Conservation (phyloP, 2,888 invertebrate genomes). For the Agriopis leucophaearia region DNA sequence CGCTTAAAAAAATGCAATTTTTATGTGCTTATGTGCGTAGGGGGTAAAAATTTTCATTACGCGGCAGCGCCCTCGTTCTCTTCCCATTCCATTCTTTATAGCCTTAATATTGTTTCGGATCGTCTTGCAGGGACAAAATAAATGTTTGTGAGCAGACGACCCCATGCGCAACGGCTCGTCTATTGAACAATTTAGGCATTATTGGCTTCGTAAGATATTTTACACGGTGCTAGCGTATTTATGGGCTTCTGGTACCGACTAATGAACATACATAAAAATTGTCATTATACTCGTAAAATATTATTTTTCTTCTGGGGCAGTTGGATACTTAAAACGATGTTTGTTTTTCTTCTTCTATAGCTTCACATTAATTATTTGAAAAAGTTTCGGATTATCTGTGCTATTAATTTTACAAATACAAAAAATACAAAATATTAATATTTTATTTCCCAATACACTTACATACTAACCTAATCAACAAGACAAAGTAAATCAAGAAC, state of each 20-base stretch:
- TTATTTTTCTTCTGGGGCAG: too few species aligned
- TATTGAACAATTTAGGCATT: conserved; percentile 64
- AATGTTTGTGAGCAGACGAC: conserved; percentile 69
- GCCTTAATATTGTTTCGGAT: conserved; percentile 75
- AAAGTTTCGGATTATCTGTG: too few species aligned
- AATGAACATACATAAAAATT: too few species aligned
- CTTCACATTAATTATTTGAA: too few species aligned
- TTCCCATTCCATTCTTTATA: conserved; percentile 70
- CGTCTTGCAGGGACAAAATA: conserved; percentile 68
- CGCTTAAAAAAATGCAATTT: conserved; percentile 32
- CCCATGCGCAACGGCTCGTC: conserved; percentile 47
- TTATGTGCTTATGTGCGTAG: conserved; percentile 41
- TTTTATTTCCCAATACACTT: too few species aligned
- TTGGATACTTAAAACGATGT: too few species aligned
- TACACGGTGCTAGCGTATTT: conserved; percentile 59
- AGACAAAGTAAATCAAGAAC: too few species aligned
- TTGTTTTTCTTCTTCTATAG: too few species aligned
- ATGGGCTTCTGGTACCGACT: conserved; percentile 56
- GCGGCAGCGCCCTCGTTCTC: conserved; percentile 58
- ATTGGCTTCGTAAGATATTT: conserved; percentile 71
- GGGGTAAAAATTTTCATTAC: conserved; percentile 74
- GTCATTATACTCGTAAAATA: too few species aligned
- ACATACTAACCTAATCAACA: too few species aligned
- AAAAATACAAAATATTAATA: too few species aligned
- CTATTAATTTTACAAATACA: too few species aligned